phyloP scores from a whole-genome alignment of 2,888 invertebrate species.

The Mamestra brassicae region DNA sequence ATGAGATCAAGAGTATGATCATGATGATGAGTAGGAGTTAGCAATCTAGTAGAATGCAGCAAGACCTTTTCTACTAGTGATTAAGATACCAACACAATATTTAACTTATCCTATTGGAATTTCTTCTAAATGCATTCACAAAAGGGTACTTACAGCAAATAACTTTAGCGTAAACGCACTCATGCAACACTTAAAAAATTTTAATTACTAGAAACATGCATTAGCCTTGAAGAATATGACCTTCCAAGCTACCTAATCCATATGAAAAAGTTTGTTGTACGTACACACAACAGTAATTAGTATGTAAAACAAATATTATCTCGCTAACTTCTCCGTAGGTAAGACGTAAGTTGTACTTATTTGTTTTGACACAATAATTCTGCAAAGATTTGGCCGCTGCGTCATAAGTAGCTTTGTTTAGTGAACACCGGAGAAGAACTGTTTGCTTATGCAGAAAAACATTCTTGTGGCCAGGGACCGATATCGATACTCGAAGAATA shows the following conservation, averaged over 20 bases:
- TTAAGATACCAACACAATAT: not conserved
- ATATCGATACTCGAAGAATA: no score
- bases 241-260: constrained; percentile 17
- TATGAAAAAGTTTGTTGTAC: constrained; percentile 18
- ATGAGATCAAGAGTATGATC: not conserved
- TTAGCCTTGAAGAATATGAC: constrained; percentile 20
- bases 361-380: constrained; percentile 34
- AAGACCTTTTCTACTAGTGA: not conserved
- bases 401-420: constrained; percentile 2
- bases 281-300: constrained; percentile 26
- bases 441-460: constrained; percentile 17
- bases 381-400: constrained; percentile 14
- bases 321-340: not conserved
- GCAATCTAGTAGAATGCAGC: not conserved
- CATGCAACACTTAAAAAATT: not conserved
- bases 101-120: not conserved
- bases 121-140: no score
- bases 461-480: constrained; percentile 15
- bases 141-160: not conserved
- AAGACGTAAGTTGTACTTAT: constrained; percentile 16
- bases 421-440: constrained; percentile 3
- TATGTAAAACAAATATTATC: constrained; percentile 43
- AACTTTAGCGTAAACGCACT: not conserved
- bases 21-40: not conserved
- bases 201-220: not conserved